Evolutionary conservation across 2,797 vertebrate genomes (phyloP).

Genomic region (Myotis myotis): DNA sequence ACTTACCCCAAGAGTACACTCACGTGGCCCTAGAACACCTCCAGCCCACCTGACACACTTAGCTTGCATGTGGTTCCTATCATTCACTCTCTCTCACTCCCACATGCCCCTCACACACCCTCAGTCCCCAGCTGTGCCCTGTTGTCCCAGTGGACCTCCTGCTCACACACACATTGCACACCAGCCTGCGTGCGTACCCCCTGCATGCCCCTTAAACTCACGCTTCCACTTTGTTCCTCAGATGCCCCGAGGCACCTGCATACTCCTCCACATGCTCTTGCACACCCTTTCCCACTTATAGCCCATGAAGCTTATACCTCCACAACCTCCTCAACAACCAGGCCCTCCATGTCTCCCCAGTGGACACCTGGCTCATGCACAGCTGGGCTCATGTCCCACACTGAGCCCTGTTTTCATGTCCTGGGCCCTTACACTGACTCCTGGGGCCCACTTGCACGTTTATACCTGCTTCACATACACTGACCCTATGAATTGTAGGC

Average conservation of each 20-base stretch:
- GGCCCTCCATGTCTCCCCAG: neutral
- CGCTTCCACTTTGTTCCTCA: neutral
- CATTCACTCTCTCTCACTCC: no score
- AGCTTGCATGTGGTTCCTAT: neutral
- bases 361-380: neutral
- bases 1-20: neutral
- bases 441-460: neutral
- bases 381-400: neutral
- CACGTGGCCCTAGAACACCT: neutral
- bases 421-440: neutral
- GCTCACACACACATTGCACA: neutral
- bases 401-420: neutral
- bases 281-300: neutral
- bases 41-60: neutral
- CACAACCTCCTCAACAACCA: neutral
- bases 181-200: neutral
- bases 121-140: neutral
- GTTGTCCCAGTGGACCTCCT: neutral
- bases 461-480: neutral
- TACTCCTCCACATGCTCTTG: neutral
- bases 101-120: accelerated
- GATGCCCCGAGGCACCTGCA: neutral
- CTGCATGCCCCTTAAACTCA: neutral
- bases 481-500: neutral
- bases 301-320: neutral